Percentiles rank a stretch among this genome's conserved stretches.
These are phyloP conservation scores for Sesamia nonagrioides DNA, from an alignment of 1,140 invertebrate species.

Conservation along the genomic window DNA sequence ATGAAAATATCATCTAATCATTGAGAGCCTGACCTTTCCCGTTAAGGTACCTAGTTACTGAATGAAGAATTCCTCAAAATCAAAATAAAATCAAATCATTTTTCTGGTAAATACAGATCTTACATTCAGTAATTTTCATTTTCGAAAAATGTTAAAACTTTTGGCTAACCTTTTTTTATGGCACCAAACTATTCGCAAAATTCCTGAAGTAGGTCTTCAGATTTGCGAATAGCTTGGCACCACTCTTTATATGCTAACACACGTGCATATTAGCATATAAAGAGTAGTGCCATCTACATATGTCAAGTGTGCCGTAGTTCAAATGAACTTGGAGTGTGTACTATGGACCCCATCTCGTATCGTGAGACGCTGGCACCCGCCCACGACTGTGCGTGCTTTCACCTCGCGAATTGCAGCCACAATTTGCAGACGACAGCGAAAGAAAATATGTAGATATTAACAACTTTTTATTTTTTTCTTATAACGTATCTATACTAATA, in stretches of 20 bases:
- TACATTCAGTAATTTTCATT: too few relatives aligned
- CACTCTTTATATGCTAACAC: too few relatives aligned
- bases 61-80: background rate
- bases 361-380: conserved; percentile 66
- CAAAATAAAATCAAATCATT: too few relatives aligned
- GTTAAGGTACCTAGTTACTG: background rate
- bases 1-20: conserved; percentile 8
- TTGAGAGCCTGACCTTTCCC: background rate
- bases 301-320: conserved; percentile 16
- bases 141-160: too few relatives aligned
- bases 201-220: background rate
- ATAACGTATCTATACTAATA: too few relatives aligned
- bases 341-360: conserved; percentile 53
- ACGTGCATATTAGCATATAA: conserved; percentile 1
- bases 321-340: conserved; percentile 17
- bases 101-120: too few relatives aligned
- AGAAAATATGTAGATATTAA: background rate
- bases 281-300: conserved; percentile 31
- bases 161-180: too few relatives aligned
- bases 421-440: conserved; percentile 37
- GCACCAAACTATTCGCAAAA: too few relatives aligned
- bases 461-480: too few relatives aligned
- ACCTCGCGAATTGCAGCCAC: conserved; percentile 53
- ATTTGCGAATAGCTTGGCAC: too few relatives aligned
- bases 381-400: conserved; percentile 68